phyloP scores from a whole-genome alignment of 2,888 invertebrate species.

The Cerceris ruficornis region DNA sequence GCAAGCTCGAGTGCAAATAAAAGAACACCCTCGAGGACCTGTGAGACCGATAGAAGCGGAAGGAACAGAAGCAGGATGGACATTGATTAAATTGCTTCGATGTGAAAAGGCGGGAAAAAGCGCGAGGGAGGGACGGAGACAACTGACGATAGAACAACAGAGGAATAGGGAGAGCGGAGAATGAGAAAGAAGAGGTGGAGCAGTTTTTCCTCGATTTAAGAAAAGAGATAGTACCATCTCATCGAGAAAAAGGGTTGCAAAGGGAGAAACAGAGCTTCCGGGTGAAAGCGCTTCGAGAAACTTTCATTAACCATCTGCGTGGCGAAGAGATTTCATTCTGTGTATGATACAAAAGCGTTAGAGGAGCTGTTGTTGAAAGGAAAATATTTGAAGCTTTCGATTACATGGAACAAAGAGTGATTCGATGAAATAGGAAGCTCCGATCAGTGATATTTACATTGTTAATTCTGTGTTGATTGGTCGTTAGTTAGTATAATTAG shows the following conservation, averaged over 20 bases:
- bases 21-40: conserved; percentile 31
- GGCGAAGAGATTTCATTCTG: conserved; percentile 39
- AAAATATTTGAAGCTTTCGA: conserved; percentile 1
- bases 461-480: no score
- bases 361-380: not conserved
- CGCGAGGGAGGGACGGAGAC: conserved; percentile 9
- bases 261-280: conserved; percentile 11
- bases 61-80: conserved; percentile 43
- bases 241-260: conserved; percentile 7
- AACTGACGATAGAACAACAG: conserved; percentile 14
- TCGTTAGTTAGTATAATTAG: no score
- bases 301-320: conserved; percentile 37
- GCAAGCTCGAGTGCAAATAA: conserved; percentile 46
- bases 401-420: no score
- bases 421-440: no score
- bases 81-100: conserved; percentile 54
- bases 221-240: conserved; percentile 24
- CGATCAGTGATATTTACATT: no score
- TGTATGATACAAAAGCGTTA: conserved; percentile 3
- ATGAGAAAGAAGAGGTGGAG: not conserved
- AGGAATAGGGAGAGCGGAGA: conserved; percentile 14
- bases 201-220: conserved; percentile 32
- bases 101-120: conserved; percentile 12
- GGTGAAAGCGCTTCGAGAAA: conserved; percentile 16
- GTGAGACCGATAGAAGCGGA: conserved; percentile 42